These are phyloP conservation scores for Melanotaenia parkinsoni DNA, from an alignment of 2,797 vertebrate genomes.

Conservation along the genomic window DNA sequence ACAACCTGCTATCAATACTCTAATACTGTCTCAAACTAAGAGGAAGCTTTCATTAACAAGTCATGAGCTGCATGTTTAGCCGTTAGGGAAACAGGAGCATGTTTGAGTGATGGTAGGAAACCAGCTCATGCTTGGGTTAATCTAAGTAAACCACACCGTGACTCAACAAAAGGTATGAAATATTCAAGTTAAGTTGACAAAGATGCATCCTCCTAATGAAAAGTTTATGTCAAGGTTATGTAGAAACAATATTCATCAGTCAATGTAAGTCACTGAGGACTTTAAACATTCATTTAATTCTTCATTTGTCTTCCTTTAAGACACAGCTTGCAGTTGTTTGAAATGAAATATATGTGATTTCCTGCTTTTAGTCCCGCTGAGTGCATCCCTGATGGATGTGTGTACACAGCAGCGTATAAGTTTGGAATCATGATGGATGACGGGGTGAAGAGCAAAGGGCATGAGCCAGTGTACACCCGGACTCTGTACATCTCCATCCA, in stretches of 20 bases:
- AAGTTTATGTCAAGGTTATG: constrained; percentile 20
- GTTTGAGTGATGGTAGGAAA: neutral
- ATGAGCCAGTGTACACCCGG: constrained; percentile 48
- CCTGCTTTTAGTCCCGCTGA: constrained; percentile 35
- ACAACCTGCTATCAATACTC: neutral
- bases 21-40: neutral
- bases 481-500: constrained; percentile 68
- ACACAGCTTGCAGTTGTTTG: constrained; percentile 14
- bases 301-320: constrained; percentile 42
- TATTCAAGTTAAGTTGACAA: constrained; percentile 3
- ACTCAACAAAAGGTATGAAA: neutral
- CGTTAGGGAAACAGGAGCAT: neutral
- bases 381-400: constrained; percentile 61
- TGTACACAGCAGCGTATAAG: constrained; percentile 43
- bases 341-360: constrained; percentile 49
- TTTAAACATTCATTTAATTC: constrained; percentile 45
- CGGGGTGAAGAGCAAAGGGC: constrained; percentile 66
- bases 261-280: neutral
- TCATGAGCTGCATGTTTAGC: neutral
- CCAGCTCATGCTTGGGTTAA: neutral
- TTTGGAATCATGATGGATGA: constrained; percentile 69
- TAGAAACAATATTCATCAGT: constrained; percentile 34
- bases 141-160: neutral
- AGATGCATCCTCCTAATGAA: neutral
- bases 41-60: neutral